Evolutionary conservation across 2,113 vertebrate genomes (phyloP).

Genomic region (Sus scrofa): T2T-Sscrofa CM000823.6:9138501-9139000

Average conservation of each 20-base stretch:
- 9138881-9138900: background rate
- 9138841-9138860: background rate
- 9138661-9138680: background rate
- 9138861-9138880: background rate
- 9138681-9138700: background rate
- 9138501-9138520: background rate
- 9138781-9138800: no score
- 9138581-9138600: background rate
- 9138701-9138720: background rate
- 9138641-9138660: rapidly evolving
- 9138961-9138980: background rate
- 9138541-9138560: background rate
- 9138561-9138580: rapidly evolving
- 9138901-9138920: background rate
- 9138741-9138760: no score
- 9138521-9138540: rapidly evolving
- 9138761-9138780: no score
- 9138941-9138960: background rate
- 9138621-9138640: background rate
- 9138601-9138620: background rate
- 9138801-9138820: no score
- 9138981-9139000: background rate
- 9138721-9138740: background rate
- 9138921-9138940: background rate
- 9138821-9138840: no score